Evolutionary conservation across 1,140 invertebrate species (phyloP), one percentile per base, ranked within the genome.

Genomic region (Colletes gigas): DNA sequence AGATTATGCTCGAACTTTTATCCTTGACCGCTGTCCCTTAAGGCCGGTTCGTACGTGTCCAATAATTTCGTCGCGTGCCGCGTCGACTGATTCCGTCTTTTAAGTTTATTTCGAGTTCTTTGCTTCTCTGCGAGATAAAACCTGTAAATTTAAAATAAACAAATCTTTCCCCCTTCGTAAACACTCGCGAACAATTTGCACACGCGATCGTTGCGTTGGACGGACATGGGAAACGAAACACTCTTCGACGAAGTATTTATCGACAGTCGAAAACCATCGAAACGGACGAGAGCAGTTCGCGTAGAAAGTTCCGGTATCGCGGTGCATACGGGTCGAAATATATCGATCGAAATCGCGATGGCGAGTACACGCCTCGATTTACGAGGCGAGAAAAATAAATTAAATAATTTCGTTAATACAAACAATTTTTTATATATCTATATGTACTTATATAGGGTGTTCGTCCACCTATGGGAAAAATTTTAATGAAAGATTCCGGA

Each of bases 181-280:
- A 73, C 17, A 4, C 6, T 39, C 19, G 44, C 41, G 17, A 8
- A 19, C 62, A 63, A 55, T 17, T 50, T 1, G 17, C 19, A 63
- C 8, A 21, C 44, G 21, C 10, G 47, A 30, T 14, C 21, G 17
- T 63, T 52, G 15, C 9, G 17, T 17, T 17, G 17, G 21, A 4
- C 17, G 44, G 12, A 1, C 19, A 5, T 50, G n/a, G 65, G 8
- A 69, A 75, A 75, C 19, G 39, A 66, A 65, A 44, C 19, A 7
- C 10, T n/a, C 44, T 12, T 50, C 10, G 44, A 69, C n/a, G 41
- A 19, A 55, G 63, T 75, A 77, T 59, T 50, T 75, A 75, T 75
- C 73, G 65, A 47, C 54, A 41, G 39, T 44, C 30, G 74, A 60
- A 69, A 76, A 50, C 12, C 41, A 44, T 21, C 66, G 30, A 77